phyloP scores from a whole-genome alignment of 1,140 invertebrate genomes.

The Dinothrombium tinctorium region DNA sequence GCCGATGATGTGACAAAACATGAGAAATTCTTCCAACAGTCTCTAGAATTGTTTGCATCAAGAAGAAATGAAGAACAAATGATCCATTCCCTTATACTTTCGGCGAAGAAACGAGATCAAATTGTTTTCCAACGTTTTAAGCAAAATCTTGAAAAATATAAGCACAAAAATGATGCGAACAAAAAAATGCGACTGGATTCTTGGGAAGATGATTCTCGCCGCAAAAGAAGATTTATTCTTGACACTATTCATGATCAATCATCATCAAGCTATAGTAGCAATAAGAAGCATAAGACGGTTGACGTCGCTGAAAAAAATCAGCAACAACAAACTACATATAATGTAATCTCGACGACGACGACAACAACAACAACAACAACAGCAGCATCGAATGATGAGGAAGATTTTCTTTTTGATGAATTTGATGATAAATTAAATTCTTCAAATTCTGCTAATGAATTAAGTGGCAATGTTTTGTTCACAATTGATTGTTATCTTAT shows the following conservation, averaged over 20 bases:
- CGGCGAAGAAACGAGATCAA: slow-evolving; percentile 11
- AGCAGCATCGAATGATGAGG: slow-evolving; percentile 5
- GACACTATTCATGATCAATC: slow-evolving; percentile 48
- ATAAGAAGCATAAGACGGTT: background rate
- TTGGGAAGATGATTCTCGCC: slow-evolving; percentile 94
- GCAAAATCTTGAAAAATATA: slow-evolving; percentile 1
- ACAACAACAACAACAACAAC: background rate
- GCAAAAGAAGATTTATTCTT: slow-evolving; percentile 75
- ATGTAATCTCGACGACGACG: too few species aligned
- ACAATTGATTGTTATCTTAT: slow-evolving; percentile 10
- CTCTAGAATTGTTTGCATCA: slow-evolving; percentile 5
- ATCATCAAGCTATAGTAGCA: too few species aligned
- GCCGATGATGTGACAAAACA: slow-evolving; percentile 97
- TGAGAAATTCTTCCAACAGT: slow-evolving; percentile 47
- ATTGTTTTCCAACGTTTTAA: slow-evolving; percentile 11
- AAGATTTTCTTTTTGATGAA: slow-evolving; percentile 7
- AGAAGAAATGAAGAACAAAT: slow-evolving; percentile 11
- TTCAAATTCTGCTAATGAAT: slow-evolving; percentile 26
- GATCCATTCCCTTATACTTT: slow-evolving; percentile 12
- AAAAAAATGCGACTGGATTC: slow-evolving; percentile 57
- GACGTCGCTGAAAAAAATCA: background rate
- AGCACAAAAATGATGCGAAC: background rate
- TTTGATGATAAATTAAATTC: slow-evolving; percentile 2
- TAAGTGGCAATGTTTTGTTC: slow-evolving; percentile 9
- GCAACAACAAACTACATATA: background rate